These are phyloP conservation scores for Pantherophis guttatus DNA, from an alignment of 2,113 vertebrate genomes.

Conservation along the genomic window DNA sequence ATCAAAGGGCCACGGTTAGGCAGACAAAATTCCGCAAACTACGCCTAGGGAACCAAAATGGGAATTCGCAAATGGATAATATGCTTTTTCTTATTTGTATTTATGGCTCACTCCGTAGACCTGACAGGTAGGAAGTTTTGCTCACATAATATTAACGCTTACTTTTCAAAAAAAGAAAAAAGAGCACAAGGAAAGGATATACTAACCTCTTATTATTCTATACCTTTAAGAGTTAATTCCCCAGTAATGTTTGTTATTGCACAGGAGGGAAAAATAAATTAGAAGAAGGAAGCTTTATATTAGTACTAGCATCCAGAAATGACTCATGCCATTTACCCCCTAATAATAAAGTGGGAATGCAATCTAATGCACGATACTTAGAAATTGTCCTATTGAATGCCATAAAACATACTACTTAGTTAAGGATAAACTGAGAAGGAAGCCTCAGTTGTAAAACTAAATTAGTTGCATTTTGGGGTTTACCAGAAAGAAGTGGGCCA, in stretches of 20 bases:
- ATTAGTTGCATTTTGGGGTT: neutral
- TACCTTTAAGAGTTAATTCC: too few species aligned
- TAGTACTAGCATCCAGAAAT: neutral
- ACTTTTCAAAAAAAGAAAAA: neutral
- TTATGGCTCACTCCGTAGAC: slow-evolving; percentile 59
- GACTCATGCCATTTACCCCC: neutral
- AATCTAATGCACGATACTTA: neutral
- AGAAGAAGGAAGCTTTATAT: neutral
- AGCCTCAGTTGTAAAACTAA: neutral
- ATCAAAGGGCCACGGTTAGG: slow-evolving; percentile 15
- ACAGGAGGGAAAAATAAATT: neutral
- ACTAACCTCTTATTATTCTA: neutral
- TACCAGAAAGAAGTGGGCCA: neutral
- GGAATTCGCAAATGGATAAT: slow-evolving; percentile 49
- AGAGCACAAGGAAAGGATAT: neutral
- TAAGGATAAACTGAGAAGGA: neutral
- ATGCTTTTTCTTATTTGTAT: slow-evolving; percentile 52
- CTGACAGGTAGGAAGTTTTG: slow-evolving; percentile 65
- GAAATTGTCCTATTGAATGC: neutral
- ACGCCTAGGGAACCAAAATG: slow-evolving; percentile 47
- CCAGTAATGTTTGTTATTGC: neutral
- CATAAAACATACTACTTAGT: too few species aligned
- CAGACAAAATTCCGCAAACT: neutral
- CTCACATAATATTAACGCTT: neutral
- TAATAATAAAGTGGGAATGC: neutral